Evolutionary conservation across 2,888 invertebrate genomes (phyloP).

Genomic region (Glyphotaelius pellucidus): DNA sequence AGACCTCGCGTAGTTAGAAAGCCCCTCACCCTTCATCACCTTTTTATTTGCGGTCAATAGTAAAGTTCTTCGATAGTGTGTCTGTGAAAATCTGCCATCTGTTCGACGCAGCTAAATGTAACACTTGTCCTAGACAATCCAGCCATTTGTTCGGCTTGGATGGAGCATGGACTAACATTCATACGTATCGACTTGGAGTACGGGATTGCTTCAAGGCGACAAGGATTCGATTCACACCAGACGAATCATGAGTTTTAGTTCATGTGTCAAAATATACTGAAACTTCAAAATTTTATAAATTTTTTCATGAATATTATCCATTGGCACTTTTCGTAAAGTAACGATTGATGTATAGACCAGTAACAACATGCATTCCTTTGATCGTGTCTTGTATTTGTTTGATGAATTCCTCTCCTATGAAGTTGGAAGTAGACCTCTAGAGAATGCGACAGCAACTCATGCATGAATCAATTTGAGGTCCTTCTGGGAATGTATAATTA

Average conservation of each 20-base stretch:
- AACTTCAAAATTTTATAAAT: constrained; percentile 57
- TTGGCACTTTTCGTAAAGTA: constrained; percentile 58
- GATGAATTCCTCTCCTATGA: constrained; percentile 46
- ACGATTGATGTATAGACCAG: constrained; percentile 55
- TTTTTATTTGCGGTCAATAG: constrained; percentile 60
- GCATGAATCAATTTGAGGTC: constrained; percentile 53
- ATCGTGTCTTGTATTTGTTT: constrained; percentile 56
- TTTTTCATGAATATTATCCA: constrained; percentile 54
- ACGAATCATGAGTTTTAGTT: constrained; percentile 55
- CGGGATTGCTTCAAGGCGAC: constrained; percentile 32
- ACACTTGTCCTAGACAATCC: constrained; percentile 41
- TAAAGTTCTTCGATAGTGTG: constrained; percentile 59
- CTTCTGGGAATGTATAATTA: constrained; percentile 45
- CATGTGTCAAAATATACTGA: constrained; percentile 62
- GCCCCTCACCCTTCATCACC: constrained; percentile 44
- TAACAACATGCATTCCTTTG: constrained; percentile 52
- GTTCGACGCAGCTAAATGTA: constrained; percentile 63
- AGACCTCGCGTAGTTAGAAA: constrained; percentile 47
- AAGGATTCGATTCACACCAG: neutral
- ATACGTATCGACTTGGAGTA: neutral
- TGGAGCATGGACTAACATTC: constrained; percentile 51
- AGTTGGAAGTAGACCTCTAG: constrained; percentile 47
- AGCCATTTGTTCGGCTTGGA: constrained; percentile 2
- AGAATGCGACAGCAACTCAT: constrained; percentile 50
- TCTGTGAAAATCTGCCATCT: constrained; percentile 64